These are phyloP conservation scores for Glossosoma conforme DNA, from an alignment of 1,140 invertebrate species.

Conservation along the genomic window DNA sequence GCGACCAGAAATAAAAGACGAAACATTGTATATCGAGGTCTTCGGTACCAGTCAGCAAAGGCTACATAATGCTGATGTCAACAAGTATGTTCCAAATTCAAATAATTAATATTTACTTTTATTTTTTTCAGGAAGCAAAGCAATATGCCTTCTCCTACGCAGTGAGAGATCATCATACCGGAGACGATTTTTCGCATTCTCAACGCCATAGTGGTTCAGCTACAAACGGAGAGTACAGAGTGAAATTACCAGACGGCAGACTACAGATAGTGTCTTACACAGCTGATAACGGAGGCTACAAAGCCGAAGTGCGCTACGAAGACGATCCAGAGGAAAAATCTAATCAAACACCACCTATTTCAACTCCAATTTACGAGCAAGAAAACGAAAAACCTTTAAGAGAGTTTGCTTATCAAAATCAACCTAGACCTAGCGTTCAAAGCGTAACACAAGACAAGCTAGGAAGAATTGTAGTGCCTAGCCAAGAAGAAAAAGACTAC, in stretches of 20 bases:
- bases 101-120: conserved; percentile 13
- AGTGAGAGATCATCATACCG: conserved; percentile 49
- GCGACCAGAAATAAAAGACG: too few species aligned
- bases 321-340: conserved; percentile 28
- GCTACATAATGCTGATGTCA: too few species aligned
- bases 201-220: conserved; percentile 49
- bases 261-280: conserved; percentile 59
- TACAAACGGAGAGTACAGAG: conserved; percentile 64
- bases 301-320: conserved; percentile 52
- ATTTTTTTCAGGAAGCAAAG: conserved; percentile 39
- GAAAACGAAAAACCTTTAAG: background rate
- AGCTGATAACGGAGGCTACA: conserved; percentile 53
- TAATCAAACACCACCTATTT: background rate
- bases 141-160: conserved; percentile 54
- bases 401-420: background rate
- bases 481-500: conserved; percentile 25
- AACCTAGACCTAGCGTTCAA: background rate
- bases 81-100: too few species aligned
- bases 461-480: conserved; percentile 28
- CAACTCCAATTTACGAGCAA: too few species aligned
- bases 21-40: too few species aligned
- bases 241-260: conserved; percentile 68
- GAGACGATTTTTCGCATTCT: conserved; percentile 54
- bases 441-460: conserved; percentile 11
- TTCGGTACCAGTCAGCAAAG: too few species aligned